These are phyloP conservation scores for Eonycteris spelaea DNA, from an alignment of 2,113 vertebrate genomes.

Conservation along the genomic window DNA sequence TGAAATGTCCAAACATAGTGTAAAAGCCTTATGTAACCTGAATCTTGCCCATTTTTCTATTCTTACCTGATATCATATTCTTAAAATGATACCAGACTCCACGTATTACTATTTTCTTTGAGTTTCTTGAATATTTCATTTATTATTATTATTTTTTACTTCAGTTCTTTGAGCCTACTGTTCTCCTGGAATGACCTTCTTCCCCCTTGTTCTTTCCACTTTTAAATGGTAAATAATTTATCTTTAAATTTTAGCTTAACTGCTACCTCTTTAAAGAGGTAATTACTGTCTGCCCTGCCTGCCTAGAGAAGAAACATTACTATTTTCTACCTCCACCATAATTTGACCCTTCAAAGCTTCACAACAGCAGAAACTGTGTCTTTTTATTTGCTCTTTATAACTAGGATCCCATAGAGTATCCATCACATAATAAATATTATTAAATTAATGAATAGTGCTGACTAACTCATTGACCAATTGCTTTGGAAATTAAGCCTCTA, in stretches of 20 bases:
- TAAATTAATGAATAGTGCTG: background rate
- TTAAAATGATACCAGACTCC: background rate
- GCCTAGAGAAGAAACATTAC: background rate
- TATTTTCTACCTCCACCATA: background rate
- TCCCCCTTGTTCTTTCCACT: background rate
- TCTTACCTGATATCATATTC: background rate
- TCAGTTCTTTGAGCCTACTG: background rate
- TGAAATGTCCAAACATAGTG: background rate
- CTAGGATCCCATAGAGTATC: background rate
- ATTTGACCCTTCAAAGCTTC: background rate
- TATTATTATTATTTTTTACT: background rate
- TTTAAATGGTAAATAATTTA: background rate
- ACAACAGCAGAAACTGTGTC: background rate
- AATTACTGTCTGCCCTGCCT: background rate
- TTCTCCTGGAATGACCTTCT: background rate
- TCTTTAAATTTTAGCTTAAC: background rate
- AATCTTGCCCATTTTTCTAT: background rate
- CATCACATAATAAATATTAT: background rate
- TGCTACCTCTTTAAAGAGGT: background rate
- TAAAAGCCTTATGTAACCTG: background rate
- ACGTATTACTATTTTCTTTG: background rate
- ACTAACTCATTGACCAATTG: background rate
- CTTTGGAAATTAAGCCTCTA: background rate
- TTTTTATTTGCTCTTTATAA: background rate
- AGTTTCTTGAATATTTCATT: background rate